Percentiles rank a stretch among this genome's conserved stretches.
Conservation (phyloP, 2,888 invertebrate genomes). For the Netelia melanura region DNA sequence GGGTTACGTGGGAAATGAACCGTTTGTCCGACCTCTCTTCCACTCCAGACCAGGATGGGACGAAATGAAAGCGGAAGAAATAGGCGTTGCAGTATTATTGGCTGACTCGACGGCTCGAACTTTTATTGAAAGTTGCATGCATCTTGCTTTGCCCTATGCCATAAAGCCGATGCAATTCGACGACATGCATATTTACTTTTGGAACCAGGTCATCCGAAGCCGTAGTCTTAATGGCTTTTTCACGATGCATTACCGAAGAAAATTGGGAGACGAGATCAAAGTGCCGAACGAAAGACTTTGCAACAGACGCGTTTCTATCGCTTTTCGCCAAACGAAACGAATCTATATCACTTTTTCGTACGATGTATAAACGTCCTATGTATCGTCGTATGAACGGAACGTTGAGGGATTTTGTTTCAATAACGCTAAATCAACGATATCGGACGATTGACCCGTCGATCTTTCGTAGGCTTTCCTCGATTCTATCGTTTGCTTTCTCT, state of each 20-base stretch:
- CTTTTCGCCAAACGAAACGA: too few species aligned
- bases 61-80: not conserved
- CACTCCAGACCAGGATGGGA: not conserved
- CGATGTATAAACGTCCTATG: too few species aligned
- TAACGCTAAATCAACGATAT: not conserved
- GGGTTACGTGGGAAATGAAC: not conserved
- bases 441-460: not conserved
- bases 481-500: not conserved
- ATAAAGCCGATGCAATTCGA: not conserved
- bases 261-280: slow-evolving; percentile 32
- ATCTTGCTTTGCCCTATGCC: slow-evolving; percentile 10
- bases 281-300: slow-evolving; percentile 23
- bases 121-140: slow-evolving; percentile 23
- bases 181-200: slow-evolving; percentile 30
- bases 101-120: not conserved
- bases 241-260: slow-evolving; percentile 48
- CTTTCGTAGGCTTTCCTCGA: not conserved
- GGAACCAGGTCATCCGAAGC: slow-evolving; percentile 57
- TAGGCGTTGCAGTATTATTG: not conserved
- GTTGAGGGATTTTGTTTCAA: not conserved
- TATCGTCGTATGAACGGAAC: not conserved
- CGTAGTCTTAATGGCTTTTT: slow-evolving; percentile 50
- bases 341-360: too few species aligned
- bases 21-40: not conserved
- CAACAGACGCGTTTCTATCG: not conserved